Base-by-base conservation (phyloP, 2,797 vertebrate species). In the Siniperca obscura region DNA sequence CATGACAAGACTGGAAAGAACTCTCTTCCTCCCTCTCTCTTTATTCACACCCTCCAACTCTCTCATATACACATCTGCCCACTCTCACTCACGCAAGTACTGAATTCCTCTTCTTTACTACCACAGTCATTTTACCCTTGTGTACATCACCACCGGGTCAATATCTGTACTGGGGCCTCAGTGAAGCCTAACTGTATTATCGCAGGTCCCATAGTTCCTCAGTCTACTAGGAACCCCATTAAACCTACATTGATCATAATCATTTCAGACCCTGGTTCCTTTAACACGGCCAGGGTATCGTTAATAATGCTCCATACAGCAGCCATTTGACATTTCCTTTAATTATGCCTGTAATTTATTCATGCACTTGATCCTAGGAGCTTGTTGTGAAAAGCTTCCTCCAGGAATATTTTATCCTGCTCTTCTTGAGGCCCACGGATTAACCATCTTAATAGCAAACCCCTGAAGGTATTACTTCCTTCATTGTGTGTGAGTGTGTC, bases 271-370 rank as follows among this genome's bases (percentile, higher is more conserved):
- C 84, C 82, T 76, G 83, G 92, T 91, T 95, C 86, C 87, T 89
- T 88, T 89, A 93, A 93, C 91, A 90, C 87, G 88, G 88, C 88
- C 76, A 81, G 89, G 84, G 83, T 86, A 67, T 94, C 86, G 87
- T 96, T 96, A 95, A 95, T 95, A 95, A 93, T 64, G 90, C 90
- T 93, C 89, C 89, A 93, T 95, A 94, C 93, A 95, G 92, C 86
- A 88, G 85, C 83, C 80, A 86, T 95, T 94, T 96, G 96, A 95
- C 95, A 96, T 95, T 96, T 94, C 83, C 94, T 96, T 96, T 96
- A 96, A 96, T 96, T 96, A 96, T 93, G 91, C 86, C 91, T 85
- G 92, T 96, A 95, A 96, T 96, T 96, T 96, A 96, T 96, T 96
- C 95, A 96, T 96, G 92, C 92, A 88, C 94, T 95, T 94, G 93